Evolutionary conservation across 2,888 invertebrate species (phyloP).

Genomic region (Horisme vitalbata): DNA sequence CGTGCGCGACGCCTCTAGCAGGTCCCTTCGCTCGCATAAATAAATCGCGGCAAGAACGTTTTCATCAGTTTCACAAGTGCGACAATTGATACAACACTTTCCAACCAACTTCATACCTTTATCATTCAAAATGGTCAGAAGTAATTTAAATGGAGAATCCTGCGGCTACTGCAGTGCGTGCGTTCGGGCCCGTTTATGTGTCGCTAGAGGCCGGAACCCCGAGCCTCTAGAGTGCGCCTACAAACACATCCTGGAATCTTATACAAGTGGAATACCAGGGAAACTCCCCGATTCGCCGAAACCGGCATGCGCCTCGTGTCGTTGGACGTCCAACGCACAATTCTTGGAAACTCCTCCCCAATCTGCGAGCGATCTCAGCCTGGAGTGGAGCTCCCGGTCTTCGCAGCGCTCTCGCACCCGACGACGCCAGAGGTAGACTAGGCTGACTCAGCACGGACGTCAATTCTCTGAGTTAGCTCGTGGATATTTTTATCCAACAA

Average conservation of each 20-base stretch:
- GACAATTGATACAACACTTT: constrained; percentile 39
- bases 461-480: constrained; percentile 33
- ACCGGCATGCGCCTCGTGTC: constrained; percentile 66
- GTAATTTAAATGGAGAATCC: constrained; percentile 59
- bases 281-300: constrained; percentile 60
- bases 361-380: constrained; percentile 69
- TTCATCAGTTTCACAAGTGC: constrained; percentile 58
- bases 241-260: constrained; percentile 76
- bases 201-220: constrained; percentile 68
- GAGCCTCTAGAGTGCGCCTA: constrained; percentile 75
- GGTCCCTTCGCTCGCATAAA: constrained; percentile 58
- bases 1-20: constrained; percentile 68
- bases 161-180: constrained; percentile 78
- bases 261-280: constrained; percentile 49
- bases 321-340: constrained; percentile 78
- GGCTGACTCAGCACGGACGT: constrained; percentile 24
- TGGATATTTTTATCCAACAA: constrained; percentile 36
- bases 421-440: constrained; percentile 71
- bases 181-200: constrained; percentile 66
- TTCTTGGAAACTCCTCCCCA: constrained; percentile 75
- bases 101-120: constrained; percentile 1
- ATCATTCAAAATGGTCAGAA: constrained; percentile 60
- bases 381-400: constrained; percentile 74
- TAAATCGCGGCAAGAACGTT: constrained; percentile 49
- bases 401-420: constrained; percentile 61